These are phyloP conservation scores for Stichopus horrens DNA, from an alignment of 53 echinoderm and acorn worm genomes.

Conservation along the genomic window DNA sequence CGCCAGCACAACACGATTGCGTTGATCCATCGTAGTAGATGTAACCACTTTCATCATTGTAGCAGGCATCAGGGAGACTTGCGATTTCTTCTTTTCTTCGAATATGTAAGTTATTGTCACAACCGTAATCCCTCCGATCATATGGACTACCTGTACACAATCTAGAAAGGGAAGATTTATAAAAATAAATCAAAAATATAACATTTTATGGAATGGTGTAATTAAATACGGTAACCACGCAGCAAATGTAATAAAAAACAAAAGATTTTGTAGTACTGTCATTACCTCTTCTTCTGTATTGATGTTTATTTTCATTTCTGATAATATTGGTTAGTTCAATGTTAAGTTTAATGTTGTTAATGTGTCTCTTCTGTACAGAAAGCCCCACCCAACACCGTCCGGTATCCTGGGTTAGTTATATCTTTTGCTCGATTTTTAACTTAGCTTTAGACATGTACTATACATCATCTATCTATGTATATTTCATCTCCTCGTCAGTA, in stretches of 20 bases:
- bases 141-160: not conserved
- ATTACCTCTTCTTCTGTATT: too few relatives aligned
- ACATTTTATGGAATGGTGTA: not conserved
- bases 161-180: not conserved
- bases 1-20: constrained; percentile 9
- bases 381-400: not conserved
- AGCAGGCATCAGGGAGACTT: not conserved
- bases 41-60: not conserved
- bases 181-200: not conserved
- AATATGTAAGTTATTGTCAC: not conserved
- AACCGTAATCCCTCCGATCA: constrained; percentile 10
- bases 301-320: too few relatives aligned
- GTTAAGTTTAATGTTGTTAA: not conserved
- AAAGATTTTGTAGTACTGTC: too few relatives aligned
- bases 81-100: constrained; percentile 14
- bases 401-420: not conserved
- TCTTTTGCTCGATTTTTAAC: too few relatives aligned
- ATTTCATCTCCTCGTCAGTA: too few relatives aligned
- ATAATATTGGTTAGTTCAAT: not conserved
- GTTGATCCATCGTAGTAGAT: not conserved
- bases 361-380: too few relatives aligned
- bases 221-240: too few relatives aligned
- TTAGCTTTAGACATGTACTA: too few relatives aligned
- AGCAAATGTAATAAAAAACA: too few relatives aligned
- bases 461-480: too few relatives aligned